Evolutionary conservation across 2,113 vertebrate genomes (phyloP), one percentile per base, ranked within the genome.

Genomic region (Sphyrna mokarran): DNA sequence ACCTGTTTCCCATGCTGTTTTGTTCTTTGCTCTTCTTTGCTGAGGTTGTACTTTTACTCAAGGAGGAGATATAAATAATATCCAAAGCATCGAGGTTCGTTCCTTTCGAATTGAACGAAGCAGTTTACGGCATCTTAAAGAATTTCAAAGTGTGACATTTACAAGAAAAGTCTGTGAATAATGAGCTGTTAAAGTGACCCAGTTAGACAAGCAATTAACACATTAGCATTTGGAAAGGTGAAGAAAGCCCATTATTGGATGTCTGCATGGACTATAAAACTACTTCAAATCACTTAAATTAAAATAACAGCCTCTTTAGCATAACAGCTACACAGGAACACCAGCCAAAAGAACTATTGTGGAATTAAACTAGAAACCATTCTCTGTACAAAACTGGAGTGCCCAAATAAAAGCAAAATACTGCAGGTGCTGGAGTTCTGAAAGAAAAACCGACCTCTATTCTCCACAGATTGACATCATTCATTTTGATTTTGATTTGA

Each of bases 191-290:
- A 76, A 95, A 70, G 20, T 95, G 91, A 23, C 66, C 69, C 94
- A 72, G 68, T 95, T 70, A 95, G 94, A 95, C 94, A 95, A 72
- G 94, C 94, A 95, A 95, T 95, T 95, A 95, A 95, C 69, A 94
- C 66, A 95, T 95, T 95, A 95, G 94, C 94, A 95, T 95, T 95
- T 95, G 94, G 40, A 95, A 72, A 72, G 94, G 94, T 95, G 94
- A 95, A 95, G 16, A 33, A 72, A 43, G 94, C 37, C 40, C 69
- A 72, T 72, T 72, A 72, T 43, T 70, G 68, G 40, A 8, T 95
- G 69, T 95, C 68, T 95, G 94, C 68, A 16, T 13, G 26, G 40
- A 95, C 69, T 95, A 37, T 29, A 54, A 72, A 95, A 95, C 69
- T 29, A 72, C 66, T 70, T 95, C 94, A 95, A 48, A 72, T 11